Evolutionary conservation across 2,113 vertebrate species (phyloP).

Genomic region (Cinclus cinclus): DNA sequence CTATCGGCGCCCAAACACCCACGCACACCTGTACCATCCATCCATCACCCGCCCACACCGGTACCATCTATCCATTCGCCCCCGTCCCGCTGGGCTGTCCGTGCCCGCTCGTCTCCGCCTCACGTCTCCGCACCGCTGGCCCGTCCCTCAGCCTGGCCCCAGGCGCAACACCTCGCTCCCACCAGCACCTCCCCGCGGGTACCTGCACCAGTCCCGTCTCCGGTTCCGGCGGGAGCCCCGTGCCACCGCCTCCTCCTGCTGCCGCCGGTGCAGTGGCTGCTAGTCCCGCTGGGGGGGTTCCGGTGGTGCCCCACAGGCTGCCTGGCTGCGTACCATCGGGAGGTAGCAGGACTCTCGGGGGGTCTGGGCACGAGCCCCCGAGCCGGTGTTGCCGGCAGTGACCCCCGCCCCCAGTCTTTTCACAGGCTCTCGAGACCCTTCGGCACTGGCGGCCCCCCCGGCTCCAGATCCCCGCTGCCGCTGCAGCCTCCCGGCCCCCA

Average conservation of each 20-base stretch:
- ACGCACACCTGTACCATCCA: not conserved
- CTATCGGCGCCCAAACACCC: not conserved
- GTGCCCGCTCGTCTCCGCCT: not conserved
- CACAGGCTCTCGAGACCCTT: slow-evolving; percentile 70
- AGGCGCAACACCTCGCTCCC: not conserved
- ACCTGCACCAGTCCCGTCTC: not conserved
- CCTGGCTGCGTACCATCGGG: not conserved
- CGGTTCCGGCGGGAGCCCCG: not conserved
- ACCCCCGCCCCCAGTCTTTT: slow-evolving; percentile 48
- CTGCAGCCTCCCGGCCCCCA: slow-evolving; percentile 6
- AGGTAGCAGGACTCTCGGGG: not conserved
- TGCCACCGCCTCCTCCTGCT: not conserved
- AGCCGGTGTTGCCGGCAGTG: rapidly evolving
- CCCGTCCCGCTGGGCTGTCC: not conserved
- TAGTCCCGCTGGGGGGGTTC: not conserved
- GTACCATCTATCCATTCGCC: no score
- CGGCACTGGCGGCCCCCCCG: slow-evolving; percentile 39
- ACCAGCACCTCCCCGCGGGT: not conserved
- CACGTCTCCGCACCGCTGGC: not conserved
- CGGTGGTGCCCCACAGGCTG: no score
- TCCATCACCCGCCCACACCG: not conserved
- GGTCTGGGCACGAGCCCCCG: not conserved
- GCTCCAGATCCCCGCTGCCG: slow-evolving; percentile 71
- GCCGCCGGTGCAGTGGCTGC: not conserved
- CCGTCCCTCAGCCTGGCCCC: not conserved